These are phyloP conservation scores for Lithophane socia DNA, from an alignment of 2,888 invertebrate genomes.

Conservation along the genomic window DNA sequence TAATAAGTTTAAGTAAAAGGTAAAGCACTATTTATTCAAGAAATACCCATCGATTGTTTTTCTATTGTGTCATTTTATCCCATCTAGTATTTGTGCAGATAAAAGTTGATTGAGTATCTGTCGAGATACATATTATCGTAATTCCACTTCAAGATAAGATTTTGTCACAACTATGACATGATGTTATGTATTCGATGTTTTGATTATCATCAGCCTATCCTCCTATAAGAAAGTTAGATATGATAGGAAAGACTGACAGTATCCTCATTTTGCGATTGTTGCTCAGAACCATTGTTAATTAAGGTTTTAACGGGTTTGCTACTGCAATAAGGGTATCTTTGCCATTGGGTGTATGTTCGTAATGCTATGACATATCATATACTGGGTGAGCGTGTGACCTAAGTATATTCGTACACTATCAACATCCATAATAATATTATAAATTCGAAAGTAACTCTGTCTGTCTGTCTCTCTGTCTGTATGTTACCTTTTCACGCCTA, in stretches of 20 bases:
- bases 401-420: background rate
- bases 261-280: background rate
- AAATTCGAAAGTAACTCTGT: too few relatives aligned
- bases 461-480: too few relatives aligned
- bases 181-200: background rate
- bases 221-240: background rate
- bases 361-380: background rate
- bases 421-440: background rate
- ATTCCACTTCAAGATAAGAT: conserved; percentile 39
- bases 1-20: background rate
- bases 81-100: conserved; percentile 36
- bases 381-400: background rate
- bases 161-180: conserved; percentile 21
- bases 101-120: conserved; percentile 48
- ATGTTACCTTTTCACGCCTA: too few relatives aligned
- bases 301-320: background rate
- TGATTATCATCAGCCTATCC: background rate
- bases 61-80: conserved; percentile 1
- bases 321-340: background rate
- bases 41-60: conserved; percentile 5
- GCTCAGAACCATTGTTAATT: background rate
- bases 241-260: conserved; percentile 5
- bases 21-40: background rate
- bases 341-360: background rate
- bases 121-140: conserved; percentile 29